A percentile compares a stretch with the other conserved stretches of the same genome.
Evolutionary conservation across 92 coral and sea anemone species (phyloP).

Genomic region (Epizoanthus stellaris): DNA sequence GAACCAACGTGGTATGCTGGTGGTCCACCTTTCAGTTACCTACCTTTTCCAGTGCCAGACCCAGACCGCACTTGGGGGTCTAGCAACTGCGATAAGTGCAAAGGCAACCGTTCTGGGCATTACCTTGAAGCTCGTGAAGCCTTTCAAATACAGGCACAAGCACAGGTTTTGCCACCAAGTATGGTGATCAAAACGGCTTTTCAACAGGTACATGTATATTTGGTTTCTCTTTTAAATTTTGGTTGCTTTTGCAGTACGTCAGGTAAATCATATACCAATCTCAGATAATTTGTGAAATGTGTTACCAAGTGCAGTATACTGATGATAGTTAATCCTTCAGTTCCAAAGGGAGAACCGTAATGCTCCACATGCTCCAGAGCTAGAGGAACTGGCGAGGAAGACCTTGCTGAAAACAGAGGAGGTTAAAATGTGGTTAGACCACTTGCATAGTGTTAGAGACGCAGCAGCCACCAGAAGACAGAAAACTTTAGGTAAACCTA

Average conservation of each 20-base stretch:
- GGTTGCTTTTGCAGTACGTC: background rate
- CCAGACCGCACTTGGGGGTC: conserved; percentile 60
- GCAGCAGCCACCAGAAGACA: conserved; percentile 46
- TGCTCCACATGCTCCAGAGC: conserved; percentile 1
- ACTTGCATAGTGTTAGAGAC: conserved; percentile 42
- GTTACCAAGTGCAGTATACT: background rate
- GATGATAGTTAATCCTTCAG: background rate
- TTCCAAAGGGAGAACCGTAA: conserved; percentile 32
- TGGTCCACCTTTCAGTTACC: conserved; percentile 40
- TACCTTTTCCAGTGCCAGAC: conserved; percentile 56
- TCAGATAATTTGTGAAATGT: background rate
- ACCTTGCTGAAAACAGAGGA: conserved; percentile 45
- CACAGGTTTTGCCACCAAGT: conserved; percentile 43
- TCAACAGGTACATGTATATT: too few relatives aligned
- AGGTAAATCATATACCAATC: background rate
- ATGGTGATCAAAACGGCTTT: conserved; percentile 55
- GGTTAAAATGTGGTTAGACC: conserved; percentile 48
- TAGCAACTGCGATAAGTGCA: conserved; percentile 49
- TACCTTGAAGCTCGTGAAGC: conserved; percentile 47
- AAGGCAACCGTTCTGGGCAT: conserved; percentile 52
- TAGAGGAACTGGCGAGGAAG: conserved; percentile 42
- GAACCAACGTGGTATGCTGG: conserved; percentile 46
- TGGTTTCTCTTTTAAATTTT: too few relatives aligned
- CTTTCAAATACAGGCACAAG: conserved; percentile 23
- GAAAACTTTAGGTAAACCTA: background rate